Conservation (phyloP, 2,113 vertebrate species). For the Phaetusa simplex region DNA sequence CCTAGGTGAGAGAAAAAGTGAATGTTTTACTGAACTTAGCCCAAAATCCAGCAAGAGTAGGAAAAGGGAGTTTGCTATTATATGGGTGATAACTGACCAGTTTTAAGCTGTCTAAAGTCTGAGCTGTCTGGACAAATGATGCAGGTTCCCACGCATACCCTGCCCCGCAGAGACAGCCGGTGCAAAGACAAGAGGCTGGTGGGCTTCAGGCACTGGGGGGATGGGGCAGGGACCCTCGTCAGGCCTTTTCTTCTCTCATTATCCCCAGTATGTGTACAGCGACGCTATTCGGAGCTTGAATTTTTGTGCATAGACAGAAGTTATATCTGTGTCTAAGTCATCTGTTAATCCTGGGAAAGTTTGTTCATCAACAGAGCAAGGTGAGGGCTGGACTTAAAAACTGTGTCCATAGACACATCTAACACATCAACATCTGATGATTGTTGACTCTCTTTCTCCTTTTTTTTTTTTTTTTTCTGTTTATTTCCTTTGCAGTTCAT, state of each 20-base stretch:
- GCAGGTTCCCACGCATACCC: fast-evolving
- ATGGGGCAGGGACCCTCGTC: background rate
- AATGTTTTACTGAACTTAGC: background rate
- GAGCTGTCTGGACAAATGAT: background rate
- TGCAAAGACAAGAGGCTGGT: background rate
- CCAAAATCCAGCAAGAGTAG: background rate
- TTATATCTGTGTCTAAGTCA: background rate
- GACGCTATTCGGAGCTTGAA: background rate
- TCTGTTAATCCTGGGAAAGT: background rate
- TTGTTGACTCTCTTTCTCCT: background rate
- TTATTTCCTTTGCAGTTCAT: constrained; percentile 18
- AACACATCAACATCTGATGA: background rate
- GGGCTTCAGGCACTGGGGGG: background rate
- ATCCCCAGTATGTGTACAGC: fast-evolving
- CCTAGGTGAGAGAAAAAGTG: constrained; percentile 6
- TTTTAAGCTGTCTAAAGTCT: background rate
- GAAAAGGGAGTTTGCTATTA: background rate
- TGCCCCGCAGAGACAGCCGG: background rate
- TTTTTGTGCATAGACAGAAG: background rate
- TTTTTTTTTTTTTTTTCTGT: background rate
- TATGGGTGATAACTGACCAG: background rate
- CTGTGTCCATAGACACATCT: background rate
- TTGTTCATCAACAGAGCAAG: background rate
- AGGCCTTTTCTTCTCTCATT: background rate
- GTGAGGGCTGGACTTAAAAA: background rate